These are phyloP conservation scores for Girardinus metallicus DNA, from an alignment of 2,797 vertebrate genomes.

Conservation along the genomic window DNA sequence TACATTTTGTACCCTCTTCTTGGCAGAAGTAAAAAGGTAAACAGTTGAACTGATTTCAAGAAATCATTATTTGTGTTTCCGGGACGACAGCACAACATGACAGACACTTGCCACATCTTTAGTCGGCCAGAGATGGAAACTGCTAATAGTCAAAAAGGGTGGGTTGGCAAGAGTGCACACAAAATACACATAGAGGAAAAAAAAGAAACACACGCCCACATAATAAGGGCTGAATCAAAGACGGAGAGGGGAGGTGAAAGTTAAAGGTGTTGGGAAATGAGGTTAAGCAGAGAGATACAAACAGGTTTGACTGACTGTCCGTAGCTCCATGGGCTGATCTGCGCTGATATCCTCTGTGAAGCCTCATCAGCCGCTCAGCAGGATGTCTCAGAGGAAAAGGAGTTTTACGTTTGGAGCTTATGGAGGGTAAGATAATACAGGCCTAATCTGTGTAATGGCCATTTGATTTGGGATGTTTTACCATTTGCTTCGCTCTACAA, in stretches of 20 bases:
- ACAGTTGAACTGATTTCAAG: conserved; percentile 3
- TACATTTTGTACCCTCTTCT: conserved; percentile 18
- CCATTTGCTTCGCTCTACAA: not conserved
- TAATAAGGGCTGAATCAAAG: conserved; percentile 55
- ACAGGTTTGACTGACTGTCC: conserved; percentile 15
- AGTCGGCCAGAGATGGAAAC: conserved; percentile 56
- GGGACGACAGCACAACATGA: conserved; percentile 49
- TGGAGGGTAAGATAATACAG: conserved; percentile 78
- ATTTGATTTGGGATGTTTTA: conserved; percentile 1
- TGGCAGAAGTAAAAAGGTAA: conserved; percentile 28
- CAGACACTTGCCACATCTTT: conserved; percentile 56
- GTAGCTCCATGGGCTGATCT: conserved; percentile 21
- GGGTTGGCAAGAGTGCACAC: conserved; percentile 36
- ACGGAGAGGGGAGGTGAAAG: conserved; percentile 40
- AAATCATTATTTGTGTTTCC: conserved; percentile 55
- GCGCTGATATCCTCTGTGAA: conserved; percentile 27
- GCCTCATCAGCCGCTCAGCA: conserved; percentile 42
- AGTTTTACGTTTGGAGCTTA: conserved; percentile 84
- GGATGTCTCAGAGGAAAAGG: conserved; percentile 81
- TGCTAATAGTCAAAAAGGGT: conserved; percentile 51
- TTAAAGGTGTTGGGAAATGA: conserved; percentile 23
- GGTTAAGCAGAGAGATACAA: conserved; percentile 23
- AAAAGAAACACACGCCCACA: conserved; percentile 39
- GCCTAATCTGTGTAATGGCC: conserved; percentile 15
- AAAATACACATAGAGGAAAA: conserved; percentile 34